phyloP scores from a whole-genome alignment of 2,888 invertebrate species.

The Pheosia tremula region DNA sequence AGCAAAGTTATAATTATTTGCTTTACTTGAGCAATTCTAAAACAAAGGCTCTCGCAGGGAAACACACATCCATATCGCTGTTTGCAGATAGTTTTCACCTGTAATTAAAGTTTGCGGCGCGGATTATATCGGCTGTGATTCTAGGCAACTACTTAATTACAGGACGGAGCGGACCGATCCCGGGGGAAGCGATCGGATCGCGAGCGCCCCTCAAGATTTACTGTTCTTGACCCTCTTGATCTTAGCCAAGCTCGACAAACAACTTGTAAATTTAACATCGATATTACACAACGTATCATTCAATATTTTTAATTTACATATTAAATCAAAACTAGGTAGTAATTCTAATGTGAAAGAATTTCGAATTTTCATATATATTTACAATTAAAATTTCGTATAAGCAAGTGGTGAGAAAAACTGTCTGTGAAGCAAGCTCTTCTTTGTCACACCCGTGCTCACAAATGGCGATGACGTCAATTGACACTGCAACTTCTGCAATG shows the following conservation, averaged over 20 bases:
- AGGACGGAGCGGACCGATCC: slow-evolving; percentile 42
- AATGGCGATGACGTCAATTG: no score
- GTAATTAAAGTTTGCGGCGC: slow-evolving; percentile 69
- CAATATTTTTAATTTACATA: no score
- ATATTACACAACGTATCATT: no score
- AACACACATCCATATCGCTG: slow-evolving; percentile 42
- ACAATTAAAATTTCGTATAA: no score
- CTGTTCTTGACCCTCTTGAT: slow-evolving; percentile 70
- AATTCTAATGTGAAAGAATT: no score
- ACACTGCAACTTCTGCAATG: no score
- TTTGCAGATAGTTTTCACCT: slow-evolving; percentile 51
- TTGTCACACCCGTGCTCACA: no score
- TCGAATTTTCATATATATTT: no score
- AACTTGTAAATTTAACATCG: slow-evolving; percentile 50
- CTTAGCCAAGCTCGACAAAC: slow-evolving; percentile 31
- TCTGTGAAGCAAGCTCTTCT: no score
- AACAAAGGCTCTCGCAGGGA: slow-evolving; percentile 35
- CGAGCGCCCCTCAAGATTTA: slow-evolving; percentile 64
- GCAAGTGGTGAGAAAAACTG: no score
- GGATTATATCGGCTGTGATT: slow-evolving; percentile 68
- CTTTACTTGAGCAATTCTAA: slow-evolving; percentile 36
- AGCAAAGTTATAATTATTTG: slow-evolving; percentile 45
- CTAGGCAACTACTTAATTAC: slow-evolving; percentile 72
- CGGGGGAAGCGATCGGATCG: slow-evolving; percentile 53
- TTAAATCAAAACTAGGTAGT: no score